Evolutionary conservation across 1,140 invertebrate genomes (phyloP).

Genomic region (Bombus superbus): DNA sequence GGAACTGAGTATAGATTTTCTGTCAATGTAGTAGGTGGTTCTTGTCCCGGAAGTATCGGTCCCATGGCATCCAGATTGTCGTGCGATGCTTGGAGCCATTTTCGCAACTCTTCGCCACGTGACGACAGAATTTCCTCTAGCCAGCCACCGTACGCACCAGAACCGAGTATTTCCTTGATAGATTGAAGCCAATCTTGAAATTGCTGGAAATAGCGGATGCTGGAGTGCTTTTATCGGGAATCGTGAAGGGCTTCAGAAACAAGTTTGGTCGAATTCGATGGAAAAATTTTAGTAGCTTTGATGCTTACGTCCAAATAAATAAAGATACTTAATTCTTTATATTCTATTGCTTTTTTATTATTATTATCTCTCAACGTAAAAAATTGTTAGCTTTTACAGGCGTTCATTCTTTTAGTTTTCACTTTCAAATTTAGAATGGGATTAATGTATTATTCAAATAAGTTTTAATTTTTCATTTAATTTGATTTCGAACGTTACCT

Average conservation of each 20-base stretch:
- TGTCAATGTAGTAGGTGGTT: background rate
- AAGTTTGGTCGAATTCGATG: background rate
- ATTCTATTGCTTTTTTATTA: no score
- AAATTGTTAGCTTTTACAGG: no score
- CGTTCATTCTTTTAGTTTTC: background rate
- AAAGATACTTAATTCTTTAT: no score
- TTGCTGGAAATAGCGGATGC: conserved; percentile 54
- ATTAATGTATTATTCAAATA: background rate
- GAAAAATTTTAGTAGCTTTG: background rate
- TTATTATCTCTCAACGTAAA: no score
- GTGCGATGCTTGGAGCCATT: conserved; percentile 60
- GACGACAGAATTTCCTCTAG: conserved; percentile 59
- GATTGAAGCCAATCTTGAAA: conserved; percentile 70
- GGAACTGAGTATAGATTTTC: conserved; percentile 21
- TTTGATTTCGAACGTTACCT: background rate
- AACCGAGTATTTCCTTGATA: conserved; percentile 54
- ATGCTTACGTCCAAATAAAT: background rate
- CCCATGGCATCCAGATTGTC: background rate
- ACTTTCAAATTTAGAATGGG: background rate
- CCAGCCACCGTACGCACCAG: conserved; percentile 60
- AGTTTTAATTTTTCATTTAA: background rate
- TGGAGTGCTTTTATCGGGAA: background rate
- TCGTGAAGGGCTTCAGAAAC: background rate
- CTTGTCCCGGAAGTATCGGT: conserved; percentile 7
- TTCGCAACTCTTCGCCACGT: conserved; percentile 61